Conservation (phyloP, 1,140 invertebrate species). For the Camponotus vicinus region DNA sequence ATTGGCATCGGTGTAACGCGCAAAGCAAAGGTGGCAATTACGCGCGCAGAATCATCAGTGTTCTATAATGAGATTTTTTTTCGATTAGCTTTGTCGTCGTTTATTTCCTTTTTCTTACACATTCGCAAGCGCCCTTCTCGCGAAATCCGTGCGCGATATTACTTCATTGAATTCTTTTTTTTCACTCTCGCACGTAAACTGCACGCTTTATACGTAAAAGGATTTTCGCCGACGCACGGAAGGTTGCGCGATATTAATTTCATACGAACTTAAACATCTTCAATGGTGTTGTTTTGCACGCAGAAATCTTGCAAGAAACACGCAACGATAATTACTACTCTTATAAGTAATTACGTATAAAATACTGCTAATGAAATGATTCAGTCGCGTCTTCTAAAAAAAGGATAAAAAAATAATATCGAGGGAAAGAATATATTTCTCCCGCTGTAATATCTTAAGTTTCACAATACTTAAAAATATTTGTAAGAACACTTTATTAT, state of each 20-base stretch:
- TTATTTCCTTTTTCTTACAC: background rate
- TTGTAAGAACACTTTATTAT: background rate
- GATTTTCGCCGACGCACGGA: constrained; percentile 11
- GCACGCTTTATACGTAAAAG: constrained; percentile 22
- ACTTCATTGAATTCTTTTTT: constrained; percentile 38
- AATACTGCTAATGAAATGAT: background rate
- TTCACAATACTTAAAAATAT: background rate
- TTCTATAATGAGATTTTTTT: constrained; percentile 40
- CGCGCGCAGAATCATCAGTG: constrained; percentile 22
- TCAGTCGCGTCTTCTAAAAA: constrained; percentile 15
- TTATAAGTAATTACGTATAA: background rate
- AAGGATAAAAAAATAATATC: background rate
- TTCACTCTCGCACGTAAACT: constrained; percentile 32
- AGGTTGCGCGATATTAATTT: constrained; percentile 52
- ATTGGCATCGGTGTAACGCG: constrained; percentile 25
- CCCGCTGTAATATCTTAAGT: too few relatives aligned
- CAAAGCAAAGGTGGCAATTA: constrained; percentile 38
- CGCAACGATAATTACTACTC: constrained; percentile 22
- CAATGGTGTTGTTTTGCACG: constrained; percentile 37
- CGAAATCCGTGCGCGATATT: constrained; percentile 29
- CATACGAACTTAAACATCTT: constrained; percentile 10
- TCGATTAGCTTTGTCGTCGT: constrained; percentile 24
- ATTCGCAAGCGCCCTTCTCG: background rate
- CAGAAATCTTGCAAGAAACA: background rate
- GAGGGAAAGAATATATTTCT: background rate